Evolutionary conservation across 2,113 vertebrate genomes (phyloP).

Genomic region (Triplophysa siluroides): DNA sequence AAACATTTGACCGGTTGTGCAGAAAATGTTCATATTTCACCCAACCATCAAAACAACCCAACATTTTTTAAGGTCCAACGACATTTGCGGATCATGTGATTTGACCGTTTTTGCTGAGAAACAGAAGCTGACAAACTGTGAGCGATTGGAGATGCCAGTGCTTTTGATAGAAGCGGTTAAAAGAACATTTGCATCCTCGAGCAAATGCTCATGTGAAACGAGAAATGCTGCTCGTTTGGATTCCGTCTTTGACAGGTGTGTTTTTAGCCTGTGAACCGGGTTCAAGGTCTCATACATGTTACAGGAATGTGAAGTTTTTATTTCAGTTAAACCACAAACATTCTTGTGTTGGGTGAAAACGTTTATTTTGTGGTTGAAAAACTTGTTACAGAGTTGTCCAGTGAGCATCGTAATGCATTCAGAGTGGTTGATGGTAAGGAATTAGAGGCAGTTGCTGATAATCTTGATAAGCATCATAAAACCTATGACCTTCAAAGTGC

Average conservation of each 20-base stretch:
- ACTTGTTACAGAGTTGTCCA: slow-evolving; percentile 14
- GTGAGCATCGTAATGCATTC: slow-evolving; percentile 28
- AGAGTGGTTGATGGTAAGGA: slow-evolving; percentile 11
- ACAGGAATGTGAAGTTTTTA: neutral
- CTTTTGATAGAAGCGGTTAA: slow-evolving; percentile 6
- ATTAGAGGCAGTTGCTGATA: neutral
- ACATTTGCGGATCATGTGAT: too few relatives aligned
- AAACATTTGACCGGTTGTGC: too few relatives aligned
- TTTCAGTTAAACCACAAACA: slow-evolving; percentile 9
- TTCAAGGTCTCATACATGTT: slow-evolving; percentile 1
- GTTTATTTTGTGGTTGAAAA: slow-evolving; percentile 9
- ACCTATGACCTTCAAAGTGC: slow-evolving; percentile 3
- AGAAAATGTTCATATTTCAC: too few relatives aligned
- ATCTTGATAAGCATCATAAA: slow-evolving; percentile 8
- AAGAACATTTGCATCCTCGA: neutral
- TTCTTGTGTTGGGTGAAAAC: slow-evolving; percentile 3
- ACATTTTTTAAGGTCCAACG: too few relatives aligned
- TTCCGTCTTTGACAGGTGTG: slow-evolving; percentile 20
- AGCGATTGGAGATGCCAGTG: too few relatives aligned
- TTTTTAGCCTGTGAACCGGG: neutral
- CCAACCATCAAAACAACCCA: too few relatives aligned
- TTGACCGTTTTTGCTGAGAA: too few relatives aligned
- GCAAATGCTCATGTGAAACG: neutral
- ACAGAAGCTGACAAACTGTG: too few relatives aligned
- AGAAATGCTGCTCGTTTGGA: slow-evolving; percentile 20